Percentiles rank a stretch among this genome's conserved stretches.
phyloP scores from a whole-genome alignment of 1,140 invertebrate genomes.

The Danaus plexippus region DNA sequence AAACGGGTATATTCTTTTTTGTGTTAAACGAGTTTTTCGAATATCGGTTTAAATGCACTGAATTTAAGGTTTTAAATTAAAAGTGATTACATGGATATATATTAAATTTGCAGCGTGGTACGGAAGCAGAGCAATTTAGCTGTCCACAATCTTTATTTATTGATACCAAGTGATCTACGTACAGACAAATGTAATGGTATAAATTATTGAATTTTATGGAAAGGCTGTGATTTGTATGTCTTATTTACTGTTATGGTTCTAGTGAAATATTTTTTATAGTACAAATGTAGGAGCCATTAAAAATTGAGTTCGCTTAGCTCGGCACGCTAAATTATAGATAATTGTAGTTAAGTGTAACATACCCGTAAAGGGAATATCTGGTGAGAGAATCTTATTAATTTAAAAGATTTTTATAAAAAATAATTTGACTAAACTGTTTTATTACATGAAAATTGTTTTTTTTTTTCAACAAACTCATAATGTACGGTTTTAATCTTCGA shows the following conservation, averaged over 20 bases:
- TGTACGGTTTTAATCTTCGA: background rate
- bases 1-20: conserved; percentile 24
- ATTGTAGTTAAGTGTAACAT: no score
- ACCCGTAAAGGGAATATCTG: no score
- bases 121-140: conserved; percentile 58
- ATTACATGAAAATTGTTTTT: no score
- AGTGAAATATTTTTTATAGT: no score
- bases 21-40: conserved; percentile 8
- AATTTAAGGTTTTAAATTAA: conserved; percentile 27
- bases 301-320: no score
- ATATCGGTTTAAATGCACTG: conserved; percentile 21
- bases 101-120: conserved; percentile 35
- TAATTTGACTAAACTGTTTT: no score
- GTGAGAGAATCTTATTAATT: no score
- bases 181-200: conserved; percentile 49
- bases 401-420: no score
- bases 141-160: conserved; percentile 52
- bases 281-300: no score
- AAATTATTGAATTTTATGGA: conserved; percentile 18
- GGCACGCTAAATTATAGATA: no score
- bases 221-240: background rate
- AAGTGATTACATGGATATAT: conserved; percentile 10
- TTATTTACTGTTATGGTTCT: no score
- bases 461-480: no score
- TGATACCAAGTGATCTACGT: conserved; percentile 50